Evolutionary conservation across 2,888 invertebrate genomes (phyloP), one percentile per base, ranked within the genome.

Genomic region (Hanleya hanleyi): DNA sequence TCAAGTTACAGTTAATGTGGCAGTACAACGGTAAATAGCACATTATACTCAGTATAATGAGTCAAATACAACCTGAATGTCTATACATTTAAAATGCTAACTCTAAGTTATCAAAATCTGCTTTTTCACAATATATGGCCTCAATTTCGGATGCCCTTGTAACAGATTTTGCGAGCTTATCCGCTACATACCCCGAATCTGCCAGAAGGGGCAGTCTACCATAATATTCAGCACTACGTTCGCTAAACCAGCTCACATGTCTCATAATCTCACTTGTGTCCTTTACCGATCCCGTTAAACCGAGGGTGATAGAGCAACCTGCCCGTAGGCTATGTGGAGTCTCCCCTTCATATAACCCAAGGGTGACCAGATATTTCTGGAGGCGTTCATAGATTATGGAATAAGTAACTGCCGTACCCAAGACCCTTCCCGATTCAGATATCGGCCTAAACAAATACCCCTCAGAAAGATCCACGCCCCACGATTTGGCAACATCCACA

Each of bases 401-500:
- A 33, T 47, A 67, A 33, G 67, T 47, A 6, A 67, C 26, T 15
- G 67, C 32, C 33, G 18, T 15, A 33, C 49, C 47, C 4, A 65
- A 36, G 7, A 47, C 38, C 5, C 22, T 22, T 29, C 49, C 41
- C 12, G 12, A 18, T 47, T 41, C 41, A 29, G 38, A 49, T 22
- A 67, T 29, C 4, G 49, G 47, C 22, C 68, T 29, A 36, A 68
- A 68, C 6, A 50, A n/a, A 50, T 50, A 68, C 12, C 68, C 68
- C 2, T 35, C 36, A 6, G 22, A 9, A 5, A 47, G 29, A 47
- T 68, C 3, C 5, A 68, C 29, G n/a, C 49, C 68, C 32, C 32
- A 49, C 7, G 49, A 32, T 32, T 68, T 33, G 1, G 51, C 33
- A 49, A 49, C 22, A 15, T 22, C 22, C 9, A 68, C 29, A 36